Base-by-base conservation (phyloP, 2,113 vertebrate genomes). In the Odobenus rosmarus region DNA sequence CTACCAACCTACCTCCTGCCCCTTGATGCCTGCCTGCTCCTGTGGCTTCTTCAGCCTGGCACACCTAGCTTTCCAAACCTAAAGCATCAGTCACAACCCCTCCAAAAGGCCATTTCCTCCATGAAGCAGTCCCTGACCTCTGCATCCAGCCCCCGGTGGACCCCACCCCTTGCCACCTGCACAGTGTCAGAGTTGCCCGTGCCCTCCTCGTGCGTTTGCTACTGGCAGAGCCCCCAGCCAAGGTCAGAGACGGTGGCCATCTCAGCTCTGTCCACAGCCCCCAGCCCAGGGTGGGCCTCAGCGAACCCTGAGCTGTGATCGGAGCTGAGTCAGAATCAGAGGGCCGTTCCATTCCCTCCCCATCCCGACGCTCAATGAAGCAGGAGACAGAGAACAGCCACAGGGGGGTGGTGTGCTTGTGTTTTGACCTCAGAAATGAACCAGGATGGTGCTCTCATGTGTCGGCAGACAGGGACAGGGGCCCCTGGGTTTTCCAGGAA, bases 101-200 rank as follows among this genome's bases (percentile, higher is more conserved):
- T 7, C 42, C 51, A 4, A 14, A 74, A 61, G 14, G 39, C 57
- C 31, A 1, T 42, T 1, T 81, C 49, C 61, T 42, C 49, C 85
- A 28, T 4, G 67, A 57, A 31, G 53, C 24, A 0, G 67, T 72
- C 61, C 89, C 42, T 67, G 74, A 67, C 14, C 62, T 42, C 9
- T 5, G 36, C 9, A 0, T 18, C 57, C 31, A 16, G 2, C 57
- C 14, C 5, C 23, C 1, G 7, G 33, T 42, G 28, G n/a, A 19
- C 13, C 31, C 10, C 21, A 5, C 28, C 4, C 5, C 8, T 18
- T 5, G 33, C 74, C 74, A 3, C 33, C 42, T 5, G 59, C 33
- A n/a, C 21, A 0, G 18, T 1, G 18, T 19, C 3, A 28, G 33
- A 28, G 4, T 3, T 18, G 14, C 64, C 42, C 0, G 0, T 10